phyloP scores from a whole-genome alignment of 2,113 vertebrate species.

The Pogona vitticeps region DNA sequence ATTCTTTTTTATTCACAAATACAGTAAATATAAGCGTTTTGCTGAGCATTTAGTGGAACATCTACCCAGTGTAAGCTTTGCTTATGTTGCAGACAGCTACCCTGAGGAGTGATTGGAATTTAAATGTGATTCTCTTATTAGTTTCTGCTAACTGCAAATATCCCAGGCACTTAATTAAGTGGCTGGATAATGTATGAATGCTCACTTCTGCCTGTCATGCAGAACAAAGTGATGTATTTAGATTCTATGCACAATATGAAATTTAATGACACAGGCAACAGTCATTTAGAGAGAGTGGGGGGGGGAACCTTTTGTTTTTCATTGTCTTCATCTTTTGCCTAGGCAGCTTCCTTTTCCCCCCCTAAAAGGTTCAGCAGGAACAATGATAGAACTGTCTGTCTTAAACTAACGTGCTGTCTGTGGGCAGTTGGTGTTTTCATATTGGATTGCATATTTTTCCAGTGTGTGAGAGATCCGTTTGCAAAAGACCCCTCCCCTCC shows the following conservation, averaged over 20 bases:
- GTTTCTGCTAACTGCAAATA: slow-evolving; percentile 87
- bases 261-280: slow-evolving; percentile 83
- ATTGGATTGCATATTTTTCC: slow-evolving; percentile 53
- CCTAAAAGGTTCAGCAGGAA: slow-evolving; percentile 59
- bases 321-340: slow-evolving; percentile 73
- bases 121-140: slow-evolving; percentile 87
- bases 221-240: slow-evolving; percentile 87
- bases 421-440: slow-evolving; percentile 67
- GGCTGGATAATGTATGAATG: slow-evolving; percentile 86
- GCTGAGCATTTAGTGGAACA: slow-evolving; percentile 75
- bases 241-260: slow-evolving; percentile 87
- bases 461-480: slow-evolving; percentile 23
- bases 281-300: slow-evolving; percentile 70
- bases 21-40: slow-evolving; percentile 75
- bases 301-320: slow-evolving; percentile 76
- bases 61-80: slow-evolving; percentile 81
- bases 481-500: slow-evolving; percentile 41
- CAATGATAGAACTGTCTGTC: slow-evolving; percentile 57
- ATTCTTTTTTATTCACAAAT: slow-evolving; percentile 71
- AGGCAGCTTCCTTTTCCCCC: slow-evolving; percentile 61
- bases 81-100: slow-evolving; percentile 84
- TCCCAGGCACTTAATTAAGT: slow-evolving; percentile 86
- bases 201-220: slow-evolving; percentile 84
- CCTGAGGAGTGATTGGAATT: slow-evolving; percentile 87
- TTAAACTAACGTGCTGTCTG: slow-evolving; percentile 61